These are phyloP conservation scores for Tenthredo scrophulariae DNA, from an alignment of 2,888 invertebrate species.

Conservation along the genomic window DNA sequence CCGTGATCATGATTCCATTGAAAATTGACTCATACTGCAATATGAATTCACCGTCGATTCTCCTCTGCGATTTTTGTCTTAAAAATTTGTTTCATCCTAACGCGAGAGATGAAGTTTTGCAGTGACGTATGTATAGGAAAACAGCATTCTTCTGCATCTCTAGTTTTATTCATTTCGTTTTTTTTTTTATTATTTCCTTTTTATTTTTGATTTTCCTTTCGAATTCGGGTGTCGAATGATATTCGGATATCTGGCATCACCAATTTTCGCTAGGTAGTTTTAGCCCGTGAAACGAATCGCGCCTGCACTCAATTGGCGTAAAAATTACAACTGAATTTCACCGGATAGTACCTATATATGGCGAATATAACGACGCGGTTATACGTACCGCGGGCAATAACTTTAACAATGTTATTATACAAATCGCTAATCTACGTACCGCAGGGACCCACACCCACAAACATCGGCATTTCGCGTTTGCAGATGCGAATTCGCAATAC, in stretches of 20 bases:
- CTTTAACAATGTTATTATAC: neutral
- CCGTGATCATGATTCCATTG: neutral
- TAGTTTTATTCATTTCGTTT: neutral
- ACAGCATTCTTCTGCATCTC: neutral
- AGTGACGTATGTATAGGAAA: neutral
- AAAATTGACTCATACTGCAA: neutral
- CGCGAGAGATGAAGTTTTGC: neutral
- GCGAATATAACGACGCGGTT: neutral
- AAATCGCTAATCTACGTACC: neutral
- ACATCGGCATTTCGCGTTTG: neutral
- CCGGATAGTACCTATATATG: too few relatives aligned
- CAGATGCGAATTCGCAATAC: neutral
- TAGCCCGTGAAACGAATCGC: neutral
- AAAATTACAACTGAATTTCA: neutral
- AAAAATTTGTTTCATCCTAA: neutral
- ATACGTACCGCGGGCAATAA: neutral
- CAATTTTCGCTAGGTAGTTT: neutral
- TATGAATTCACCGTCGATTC: neutral
- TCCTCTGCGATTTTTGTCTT: neutral
- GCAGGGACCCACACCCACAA: neutral
- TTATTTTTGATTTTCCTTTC: neutral
- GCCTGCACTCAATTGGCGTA: constrained; percentile 9
- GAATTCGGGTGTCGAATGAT: neutral
- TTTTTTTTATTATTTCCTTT: neutral
- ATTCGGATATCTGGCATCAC: neutral